Conservation (phyloP, 2,797 vertebrate species). For the Schizopygopsis malacanthus region DNA sequence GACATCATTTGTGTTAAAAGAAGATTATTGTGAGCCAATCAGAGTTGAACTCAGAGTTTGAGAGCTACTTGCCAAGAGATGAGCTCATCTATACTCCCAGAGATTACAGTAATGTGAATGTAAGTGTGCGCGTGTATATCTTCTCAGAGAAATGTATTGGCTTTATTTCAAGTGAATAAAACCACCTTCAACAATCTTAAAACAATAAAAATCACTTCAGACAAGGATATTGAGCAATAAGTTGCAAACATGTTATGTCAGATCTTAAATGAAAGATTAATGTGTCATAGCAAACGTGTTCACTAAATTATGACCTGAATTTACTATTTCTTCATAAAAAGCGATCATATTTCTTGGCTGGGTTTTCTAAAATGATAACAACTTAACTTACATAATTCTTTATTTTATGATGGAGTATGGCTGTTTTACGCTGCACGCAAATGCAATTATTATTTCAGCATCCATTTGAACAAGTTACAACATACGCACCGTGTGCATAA, state of each 20-base stretch:
- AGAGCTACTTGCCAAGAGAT: constrained; percentile 69
- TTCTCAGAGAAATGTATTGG: neutral
- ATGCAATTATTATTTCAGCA: neutral
- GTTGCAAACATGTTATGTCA: neutral
- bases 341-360: constrained; percentile 46
- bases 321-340: constrained; percentile 41
- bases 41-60: constrained; percentile 66
- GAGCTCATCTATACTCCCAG: constrained; percentile 65
- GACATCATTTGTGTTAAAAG: constrained; percentile 71
- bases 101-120: constrained; percentile 63
- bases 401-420: neutral
- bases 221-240: neutral
- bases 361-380: neutral
- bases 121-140: neutral
- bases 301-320: constrained; percentile 10
- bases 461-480: neutral
- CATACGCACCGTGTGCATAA: neutral
- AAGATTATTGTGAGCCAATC: constrained; percentile 62
- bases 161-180: constrained; percentile 11
- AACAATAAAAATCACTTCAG: neutral
- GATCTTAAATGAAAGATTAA: neutral
- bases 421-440: neutral
- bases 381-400: neutral
- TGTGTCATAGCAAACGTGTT: constrained; percentile 2
- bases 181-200: constrained; percentile 4